Percentiles rank a stretch among this genome's conserved stretches.
Conservation (phyloP, 64 coral and sea anemone genomes). For the Acropora tenuis region DNA sequence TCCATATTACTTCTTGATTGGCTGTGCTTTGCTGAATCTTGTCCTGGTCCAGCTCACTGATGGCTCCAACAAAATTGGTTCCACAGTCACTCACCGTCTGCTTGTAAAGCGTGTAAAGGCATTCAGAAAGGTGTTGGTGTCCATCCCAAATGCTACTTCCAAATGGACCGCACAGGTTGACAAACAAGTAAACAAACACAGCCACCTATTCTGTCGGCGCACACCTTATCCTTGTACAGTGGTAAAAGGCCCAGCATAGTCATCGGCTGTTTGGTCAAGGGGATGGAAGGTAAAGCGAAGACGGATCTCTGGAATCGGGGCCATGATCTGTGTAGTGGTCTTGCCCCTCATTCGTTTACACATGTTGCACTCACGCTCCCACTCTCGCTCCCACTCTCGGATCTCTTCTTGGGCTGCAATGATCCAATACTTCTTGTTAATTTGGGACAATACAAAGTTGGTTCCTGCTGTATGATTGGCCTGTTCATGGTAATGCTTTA, state of each 20-base stretch:
- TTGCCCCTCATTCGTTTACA: slow-evolving; percentile 7
- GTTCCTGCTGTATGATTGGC: slow-evolving; percentile 27
- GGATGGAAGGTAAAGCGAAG: neutral
- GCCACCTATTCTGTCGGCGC: neutral
- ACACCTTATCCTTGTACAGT: slow-evolving; percentile 13
- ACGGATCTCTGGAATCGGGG: neutral
- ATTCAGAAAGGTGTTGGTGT: too few relatives aligned
- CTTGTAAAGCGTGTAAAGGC: too few relatives aligned
- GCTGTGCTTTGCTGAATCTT: too few relatives aligned
- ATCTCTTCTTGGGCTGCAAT: neutral
- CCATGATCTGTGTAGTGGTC: slow-evolving; percentile 29
- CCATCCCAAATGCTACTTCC: too few relatives aligned
- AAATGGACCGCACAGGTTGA: neutral
- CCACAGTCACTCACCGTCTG: too few relatives aligned
- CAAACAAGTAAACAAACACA: slow-evolving; percentile 46
- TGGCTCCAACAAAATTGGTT: too few relatives aligned
- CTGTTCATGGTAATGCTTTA: slow-evolving; percentile 37
- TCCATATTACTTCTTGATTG: too few relatives aligned
- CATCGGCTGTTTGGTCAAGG: slow-evolving; percentile 2
- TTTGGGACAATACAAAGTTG: slow-evolving; percentile 43
- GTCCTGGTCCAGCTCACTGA: too few relatives aligned
- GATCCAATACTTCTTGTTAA: slow-evolving; percentile 37
- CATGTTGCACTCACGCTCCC: neutral
- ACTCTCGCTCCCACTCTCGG: too few relatives aligned
- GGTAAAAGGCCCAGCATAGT: neutral